Evolutionary conservation across 2,113 vertebrate genomes (phyloP), one percentile per base, ranked within the genome.

Genomic region (Syrrhaptes paradoxus): DNA sequence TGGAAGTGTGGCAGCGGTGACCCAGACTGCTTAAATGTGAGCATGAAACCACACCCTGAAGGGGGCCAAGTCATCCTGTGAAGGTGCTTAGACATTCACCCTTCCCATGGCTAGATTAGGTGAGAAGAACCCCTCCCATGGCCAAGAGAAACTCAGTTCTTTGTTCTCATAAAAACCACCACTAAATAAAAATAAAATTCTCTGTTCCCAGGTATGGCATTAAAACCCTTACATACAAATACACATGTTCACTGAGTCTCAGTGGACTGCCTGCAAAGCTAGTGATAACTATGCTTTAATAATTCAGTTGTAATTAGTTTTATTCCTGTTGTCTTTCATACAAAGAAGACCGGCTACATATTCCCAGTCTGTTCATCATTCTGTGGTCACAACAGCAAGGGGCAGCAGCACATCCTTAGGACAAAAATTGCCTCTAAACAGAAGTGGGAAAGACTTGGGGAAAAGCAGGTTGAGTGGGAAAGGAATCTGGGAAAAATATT

Each of bases 381-480:
- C 68, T 96, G 94, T 43, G 82, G 79, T 88, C 83, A 75, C 25
- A 57, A 89, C 45, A 93, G 84, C 51, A 90, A 95, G 76, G 51
- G 83, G 83, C 26, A 86, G 72, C 48, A 90, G 61, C 61, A 78
- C 57, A 84, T 89, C 38, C 83, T 81, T 59, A 83, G 73, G 77
- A 93, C 43, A 89, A 92, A 93, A 81, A 0, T 59, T 92, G 52
- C 26, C 32, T 92, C 67, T 71, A 49, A 73, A 80, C 3, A 63
- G 29, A 92, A 86, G 68, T 74, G 76, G 72, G 90, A 93, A 93
- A 72, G 38, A 45, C 65, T 71, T 0, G 0, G 61, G 72, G 38
- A 65, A 96, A 96, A 90, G 86, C 59, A 96, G 68, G 80, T 87
- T 84, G 61, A 96, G 83, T 92, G 83, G 63, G 90, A 93, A 96